A percentile compares a stretch with the other conserved stretches of the same genome.
phyloP scores from a whole-genome alignment of 2,888 invertebrate species.

The Willowsia nigromaculata region DNA sequence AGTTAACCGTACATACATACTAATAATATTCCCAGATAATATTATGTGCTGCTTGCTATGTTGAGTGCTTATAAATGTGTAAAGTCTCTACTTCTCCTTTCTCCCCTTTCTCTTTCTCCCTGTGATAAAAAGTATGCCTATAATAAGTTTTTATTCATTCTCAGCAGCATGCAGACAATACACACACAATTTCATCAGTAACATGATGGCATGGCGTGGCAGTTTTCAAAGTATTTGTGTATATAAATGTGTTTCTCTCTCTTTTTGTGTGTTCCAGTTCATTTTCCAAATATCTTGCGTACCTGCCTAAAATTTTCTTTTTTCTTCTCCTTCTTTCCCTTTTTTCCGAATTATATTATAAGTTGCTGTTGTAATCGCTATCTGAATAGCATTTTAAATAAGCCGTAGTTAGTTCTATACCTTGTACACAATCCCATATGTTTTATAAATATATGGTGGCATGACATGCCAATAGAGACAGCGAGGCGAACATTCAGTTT shows the following conservation, averaged over 20 bases:
- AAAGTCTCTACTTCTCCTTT: no score
- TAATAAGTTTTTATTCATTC: slow-evolving; percentile 52
- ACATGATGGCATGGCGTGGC: neutral
- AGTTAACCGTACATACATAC: slow-evolving; percentile 12
- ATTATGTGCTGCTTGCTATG: neutral
- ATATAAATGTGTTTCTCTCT: neutral
- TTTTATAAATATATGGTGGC: no score
- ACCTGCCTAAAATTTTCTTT: neutral
- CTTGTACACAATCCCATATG: neutral
- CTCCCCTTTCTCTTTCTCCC: neutral
- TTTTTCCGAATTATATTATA: slow-evolving; percentile 47
- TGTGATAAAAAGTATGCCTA: neutral
- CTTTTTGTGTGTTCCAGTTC: neutral
- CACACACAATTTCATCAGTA: slow-evolving; percentile 38
- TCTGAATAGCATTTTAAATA: slow-evolving; percentile 61
- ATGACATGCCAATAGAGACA: neutral
- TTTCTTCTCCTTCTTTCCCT: slow-evolving; percentile 3
- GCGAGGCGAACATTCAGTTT: slow-evolving; percentile 6
- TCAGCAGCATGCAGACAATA: slow-evolving; percentile 22
- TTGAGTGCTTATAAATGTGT: neutral
- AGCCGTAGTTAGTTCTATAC: slow-evolving; percentile 21
- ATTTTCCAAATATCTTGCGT: neutral
- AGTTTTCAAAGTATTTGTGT: neutral
- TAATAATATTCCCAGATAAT: neutral
- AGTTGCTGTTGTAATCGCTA: slow-evolving; percentile 53